These are phyloP conservation scores for Agrotis clavis DNA, from an alignment of 2,888 invertebrate species.

Conservation along the genomic window DNA sequence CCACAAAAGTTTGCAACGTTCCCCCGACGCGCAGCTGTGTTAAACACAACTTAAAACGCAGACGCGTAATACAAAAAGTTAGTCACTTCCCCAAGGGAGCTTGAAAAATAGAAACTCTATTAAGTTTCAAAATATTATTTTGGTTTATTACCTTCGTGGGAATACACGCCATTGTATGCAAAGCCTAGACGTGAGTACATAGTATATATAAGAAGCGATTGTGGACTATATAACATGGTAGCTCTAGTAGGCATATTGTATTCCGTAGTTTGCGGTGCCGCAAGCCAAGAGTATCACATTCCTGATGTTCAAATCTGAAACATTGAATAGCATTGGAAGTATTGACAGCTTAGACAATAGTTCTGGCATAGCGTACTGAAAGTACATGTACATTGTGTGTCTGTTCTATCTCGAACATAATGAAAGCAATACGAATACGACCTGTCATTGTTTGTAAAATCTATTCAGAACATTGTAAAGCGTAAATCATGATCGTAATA, in stretches of 20 bases:
- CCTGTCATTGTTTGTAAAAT: slow-evolving; percentile 4
- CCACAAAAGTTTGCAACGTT: slow-evolving; percentile 82
- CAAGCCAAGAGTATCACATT: slow-evolving; percentile 21
- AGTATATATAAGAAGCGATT: background rate
- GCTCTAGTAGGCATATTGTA: background rate
- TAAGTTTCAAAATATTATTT: slow-evolving; percentile 64
- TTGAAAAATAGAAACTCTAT: slow-evolving; percentile 63
- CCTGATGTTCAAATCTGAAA: slow-evolving; percentile 21
- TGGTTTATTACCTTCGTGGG: slow-evolving; percentile 62
- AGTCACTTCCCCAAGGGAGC: slow-evolving; percentile 67
- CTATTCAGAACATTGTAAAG: background rate
- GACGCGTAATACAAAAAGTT: slow-evolving; percentile 79
- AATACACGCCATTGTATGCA: slow-evolving; percentile 34
- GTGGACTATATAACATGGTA: background rate
- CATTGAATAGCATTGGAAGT: slow-evolving; percentile 14
- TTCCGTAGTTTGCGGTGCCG: slow-evolving; percentile 7
- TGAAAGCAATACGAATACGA: background rate
- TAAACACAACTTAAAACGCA: slow-evolving; percentile 78
- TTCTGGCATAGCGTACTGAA: background rate
- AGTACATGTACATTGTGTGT: background rate
- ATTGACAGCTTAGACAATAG: slow-evolving; percentile 14
- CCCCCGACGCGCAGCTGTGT: slow-evolving; percentile 77
- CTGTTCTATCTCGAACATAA: slow-evolving; percentile 5
- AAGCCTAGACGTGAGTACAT: slow-evolving; percentile 11
- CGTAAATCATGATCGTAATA: background rate